These are phyloP conservation scores for Neodiprion virginianus DNA, from an alignment of 1,140 invertebrate genomes.

Conservation along the genomic window DNA sequence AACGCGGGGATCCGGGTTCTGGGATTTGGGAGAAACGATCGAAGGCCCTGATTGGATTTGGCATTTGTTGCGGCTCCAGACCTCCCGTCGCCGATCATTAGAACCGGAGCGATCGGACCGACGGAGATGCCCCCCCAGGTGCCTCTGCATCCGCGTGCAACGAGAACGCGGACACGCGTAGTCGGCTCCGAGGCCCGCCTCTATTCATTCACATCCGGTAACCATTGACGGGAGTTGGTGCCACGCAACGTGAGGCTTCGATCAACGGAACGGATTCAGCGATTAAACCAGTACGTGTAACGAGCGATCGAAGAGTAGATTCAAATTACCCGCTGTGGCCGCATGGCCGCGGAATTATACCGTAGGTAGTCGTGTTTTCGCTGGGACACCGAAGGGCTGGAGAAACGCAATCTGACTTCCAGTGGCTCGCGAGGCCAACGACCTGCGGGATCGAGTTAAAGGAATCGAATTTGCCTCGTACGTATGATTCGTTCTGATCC, in stretches of 20 bases:
- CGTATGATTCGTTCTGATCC: neutral
- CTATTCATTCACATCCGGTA: conserved; percentile 47
- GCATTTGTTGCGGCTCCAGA: neutral
- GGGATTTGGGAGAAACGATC: neutral
- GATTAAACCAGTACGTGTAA: neutral
- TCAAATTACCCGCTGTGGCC: neutral
- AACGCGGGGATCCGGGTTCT: neutral
- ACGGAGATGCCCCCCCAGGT: neutral
- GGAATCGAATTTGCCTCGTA: neutral
- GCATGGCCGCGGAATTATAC: neutral
- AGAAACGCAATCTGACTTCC: too few relatives aligned
- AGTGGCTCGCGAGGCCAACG: neutral
- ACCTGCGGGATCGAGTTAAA: neutral
- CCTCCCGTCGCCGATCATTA: conserved; percentile 3
- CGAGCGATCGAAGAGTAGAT: conserved; percentile 1
- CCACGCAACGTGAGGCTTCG: conserved; percentile 3
- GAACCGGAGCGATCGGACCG: neutral
- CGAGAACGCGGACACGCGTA: neutral
- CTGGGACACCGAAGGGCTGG: neutral
- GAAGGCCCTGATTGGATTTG: neutral
- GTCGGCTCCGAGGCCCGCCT: conserved; percentile 1
- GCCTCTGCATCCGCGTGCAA: neutral
- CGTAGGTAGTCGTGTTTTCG: neutral
- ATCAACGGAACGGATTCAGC: neutral
- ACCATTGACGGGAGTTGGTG: conserved; percentile 38